Base-by-base conservation (phyloP, 2,113 vertebrate species). In the Catagonus wagneri region DNA sequence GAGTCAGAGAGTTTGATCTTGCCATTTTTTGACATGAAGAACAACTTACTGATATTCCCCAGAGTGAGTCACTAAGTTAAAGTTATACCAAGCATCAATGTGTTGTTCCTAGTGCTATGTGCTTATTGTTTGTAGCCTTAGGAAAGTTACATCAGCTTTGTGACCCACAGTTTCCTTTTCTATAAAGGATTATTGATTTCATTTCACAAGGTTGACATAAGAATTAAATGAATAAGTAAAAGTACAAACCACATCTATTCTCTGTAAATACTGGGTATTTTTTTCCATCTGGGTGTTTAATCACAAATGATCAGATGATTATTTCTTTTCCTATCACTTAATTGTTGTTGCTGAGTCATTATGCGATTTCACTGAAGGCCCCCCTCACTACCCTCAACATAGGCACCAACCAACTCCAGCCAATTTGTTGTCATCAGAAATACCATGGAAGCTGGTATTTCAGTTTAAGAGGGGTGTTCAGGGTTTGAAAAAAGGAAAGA, bases 181-280 rank as follows among this genome's bases (percentile, higher is more conserved):
- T 58, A 7, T 72, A 63, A 58, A 88, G 19, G 29, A 44, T 66
- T 78, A 61, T 11, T 78, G n/a, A 89, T 76, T 78, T 92, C 11
- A 83, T n/a, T 92, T 81, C 56, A 56, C 50, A 44, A 81, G 22
- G 13, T 23, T 93, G n/a, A 90, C 20, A 56, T 5, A 69, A 36
- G 22, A 93, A 71, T 60, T 74, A 87, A 76, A 63, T 61, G 17
- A 96, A 19, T 78, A 74, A 93, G 19, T 34, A 23, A 52, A 96
- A 83, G 13, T 22, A 2, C 36, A 72, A 63, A 72, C 54, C 27
- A 7, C 34, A 10, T 23, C 54, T 68, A 1, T 6, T 19, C 65
- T 78, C 34, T 34, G 39, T 74, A 78, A 94, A 83, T 58, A 63
- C 8, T 76, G 32, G 23, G 15, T 74, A 29, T 27, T 92, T 93